phyloP scores from a whole-genome alignment of 2,797 vertebrate species.

The Coregonus ussuriensis region DNA sequence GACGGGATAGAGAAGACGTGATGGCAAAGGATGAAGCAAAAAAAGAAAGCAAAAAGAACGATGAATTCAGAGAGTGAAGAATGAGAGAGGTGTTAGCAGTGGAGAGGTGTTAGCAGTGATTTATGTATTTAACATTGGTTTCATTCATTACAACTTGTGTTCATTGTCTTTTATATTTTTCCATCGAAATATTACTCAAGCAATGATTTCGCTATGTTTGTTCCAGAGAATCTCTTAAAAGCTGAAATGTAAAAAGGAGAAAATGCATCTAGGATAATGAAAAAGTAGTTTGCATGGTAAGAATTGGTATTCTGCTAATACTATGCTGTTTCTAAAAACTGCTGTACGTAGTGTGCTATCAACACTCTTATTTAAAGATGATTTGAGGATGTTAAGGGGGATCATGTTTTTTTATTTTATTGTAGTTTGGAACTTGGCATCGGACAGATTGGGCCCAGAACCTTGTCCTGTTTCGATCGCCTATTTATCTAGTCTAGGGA shows the following conservation, averaged over 20 bases:
- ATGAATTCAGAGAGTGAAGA: conserved; percentile 23
- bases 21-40: conserved; percentile 22
- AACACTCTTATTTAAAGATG: conserved; percentile 31
- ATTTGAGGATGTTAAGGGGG: conserved; percentile 46
- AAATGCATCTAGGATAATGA: conserved; percentile 45
- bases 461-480: background rate
- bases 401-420: conserved; percentile 51
- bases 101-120: too few relatives aligned
- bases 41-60: conserved; percentile 28
- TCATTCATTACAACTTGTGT: conserved; percentile 38
- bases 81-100: conserved; percentile 24
- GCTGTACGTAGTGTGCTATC: conserved; percentile 51
- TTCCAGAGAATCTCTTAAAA: conserved; percentile 45
- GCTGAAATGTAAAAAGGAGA: conserved; percentile 51
- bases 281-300: conserved; percentile 61
- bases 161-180: conserved; percentile 54
- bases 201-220: conserved; percentile 34
- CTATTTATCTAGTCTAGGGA: background rate
- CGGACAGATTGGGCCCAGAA: conserved; percentile 43
- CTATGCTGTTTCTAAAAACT: conserved; percentile 55
- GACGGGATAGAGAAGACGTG: conserved; percentile 21
- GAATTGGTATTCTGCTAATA: conserved; percentile 54
- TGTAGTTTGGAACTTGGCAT: conserved; percentile 39
- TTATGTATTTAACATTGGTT: too few relatives aligned
- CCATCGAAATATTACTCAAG: conserved; percentile 38